Evolutionary conservation across 92 coral and sea anemone genomes (phyloP).

Genomic region (Phenganax marumi): DNA sequence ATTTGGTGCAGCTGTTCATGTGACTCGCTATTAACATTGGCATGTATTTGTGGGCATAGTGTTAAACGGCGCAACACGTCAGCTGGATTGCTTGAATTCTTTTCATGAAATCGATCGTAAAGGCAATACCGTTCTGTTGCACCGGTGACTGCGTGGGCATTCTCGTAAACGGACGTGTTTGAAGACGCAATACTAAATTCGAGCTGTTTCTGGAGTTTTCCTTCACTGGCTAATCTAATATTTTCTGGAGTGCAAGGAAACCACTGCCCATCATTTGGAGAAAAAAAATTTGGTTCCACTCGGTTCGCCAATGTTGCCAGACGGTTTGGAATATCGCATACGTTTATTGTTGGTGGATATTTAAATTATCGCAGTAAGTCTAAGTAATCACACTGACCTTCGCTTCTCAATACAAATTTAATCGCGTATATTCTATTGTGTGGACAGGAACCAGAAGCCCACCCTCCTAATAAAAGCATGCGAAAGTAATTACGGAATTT

Average conservation of each 20-base stretch:
- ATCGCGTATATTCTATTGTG: conserved; percentile 57
- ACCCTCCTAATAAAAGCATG: conserved; percentile 49
- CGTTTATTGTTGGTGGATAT: conserved; percentile 49
- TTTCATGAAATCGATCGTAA: conserved; percentile 57
- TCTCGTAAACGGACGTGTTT: conserved; percentile 2
- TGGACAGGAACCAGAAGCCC: conserved; percentile 66
- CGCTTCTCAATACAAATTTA: conserved; percentile 62
- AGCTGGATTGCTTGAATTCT: conserved; percentile 38
- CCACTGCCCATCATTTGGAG: conserved; percentile 46
- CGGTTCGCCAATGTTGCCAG: conserved; percentile 52
- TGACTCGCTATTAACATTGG: conserved; percentile 44
- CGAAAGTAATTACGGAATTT: no score
- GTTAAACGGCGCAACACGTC: conserved; percentile 48
- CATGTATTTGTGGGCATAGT: conserved; percentile 53
- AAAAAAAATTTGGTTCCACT: conserved; percentile 37
- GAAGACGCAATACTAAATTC: conserved; percentile 24
- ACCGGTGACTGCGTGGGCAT: conserved; percentile 52
- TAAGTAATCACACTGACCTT: conserved; percentile 56
- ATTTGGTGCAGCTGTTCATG: conserved; percentile 55
- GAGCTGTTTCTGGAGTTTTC: conserved; percentile 33
- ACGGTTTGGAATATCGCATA: conserved; percentile 57
- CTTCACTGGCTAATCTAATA: conserved; percentile 37
- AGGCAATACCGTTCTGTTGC: conserved; percentile 36
- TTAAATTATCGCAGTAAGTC: conserved; percentile 51
- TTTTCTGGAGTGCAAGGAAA: conserved; percentile 41